Base-by-base conservation (phyloP, 2,888 invertebrate genomes). In the Aromia moschata region DNA sequence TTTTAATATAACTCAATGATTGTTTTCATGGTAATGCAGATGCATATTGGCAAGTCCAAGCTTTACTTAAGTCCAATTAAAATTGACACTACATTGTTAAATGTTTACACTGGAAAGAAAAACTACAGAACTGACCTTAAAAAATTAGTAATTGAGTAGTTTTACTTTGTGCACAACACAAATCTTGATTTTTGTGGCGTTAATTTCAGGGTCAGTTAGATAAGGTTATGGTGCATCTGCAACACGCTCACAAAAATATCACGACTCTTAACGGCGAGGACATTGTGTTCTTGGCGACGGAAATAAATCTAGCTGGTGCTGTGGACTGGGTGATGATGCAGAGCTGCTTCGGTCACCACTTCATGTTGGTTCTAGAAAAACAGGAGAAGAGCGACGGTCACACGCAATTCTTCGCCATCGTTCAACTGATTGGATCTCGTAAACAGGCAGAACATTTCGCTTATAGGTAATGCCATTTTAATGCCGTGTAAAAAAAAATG, bases 261-360 rank as follows among this genome's bases (percentile, higher is more conserved):
- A 99, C 98, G 12, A 99, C 98, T 47, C 84, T 99, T 61, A 97
- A 98, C 86, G 92, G 93, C 49, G 99, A 99, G 83, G 99, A 99
- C 80, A 99, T 99, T 73, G 99, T 99, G 49, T 99, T 99, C 82
- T 84, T 99, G 72, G 99, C 99, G 1, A 99, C 99, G 33, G 99
- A 99, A 81, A 99, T 99, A 62, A 99, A 98, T 83, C 87, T 99
- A 68, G 98, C 98, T 4, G 99, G 99, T 58, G 98, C 98, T 25
- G 98, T 98, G 7, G 98, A 98, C 81, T 98, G 98, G 98, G 96
- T 96, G 2, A 99, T 99, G 99, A 99, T 99, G 98, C 99, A 99
- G 83, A 96, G 96, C 18, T 99, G 99, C 82, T 99, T 98, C 80
- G 96, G 96, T 56, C 97, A 97, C 79, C 96, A 98, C 81, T 99